Conservation (phyloP, 2,113 vertebrate species). For the Geococcyx californianus region DNA sequence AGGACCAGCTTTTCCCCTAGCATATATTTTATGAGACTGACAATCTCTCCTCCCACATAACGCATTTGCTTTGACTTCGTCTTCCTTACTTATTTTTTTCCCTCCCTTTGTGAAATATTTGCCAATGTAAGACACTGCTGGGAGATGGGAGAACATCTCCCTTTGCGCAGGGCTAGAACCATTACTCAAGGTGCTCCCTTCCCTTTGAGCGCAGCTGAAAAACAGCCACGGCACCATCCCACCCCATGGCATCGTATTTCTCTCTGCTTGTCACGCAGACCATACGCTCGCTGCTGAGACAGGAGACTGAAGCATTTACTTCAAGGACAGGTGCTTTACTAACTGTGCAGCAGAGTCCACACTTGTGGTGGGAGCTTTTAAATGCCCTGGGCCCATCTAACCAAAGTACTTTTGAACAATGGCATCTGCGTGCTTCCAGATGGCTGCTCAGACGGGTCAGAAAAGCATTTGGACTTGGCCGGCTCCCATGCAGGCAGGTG, state of each 20-base stretch:
- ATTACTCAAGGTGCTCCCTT: neutral
- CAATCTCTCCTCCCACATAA: neutral
- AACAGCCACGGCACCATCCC: neutral
- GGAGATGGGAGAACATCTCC: neutral
- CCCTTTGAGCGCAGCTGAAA: neutral
- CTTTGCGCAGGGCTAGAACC: neutral
- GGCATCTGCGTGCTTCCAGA: slow-evolving; percentile 18
- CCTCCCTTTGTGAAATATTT: neutral
- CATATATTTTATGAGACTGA: neutral
- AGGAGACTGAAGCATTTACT: neutral
- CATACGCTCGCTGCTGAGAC: neutral
- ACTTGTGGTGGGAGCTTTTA: neutral
- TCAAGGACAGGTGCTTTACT: slow-evolving; percentile 23
- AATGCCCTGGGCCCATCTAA: neutral
- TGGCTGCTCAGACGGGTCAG: slow-evolving; percentile 14
- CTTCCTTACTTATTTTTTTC: neutral
- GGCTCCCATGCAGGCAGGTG: neutral
- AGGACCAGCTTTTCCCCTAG: neutral
- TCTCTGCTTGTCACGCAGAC: neutral
- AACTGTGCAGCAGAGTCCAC: neutral
- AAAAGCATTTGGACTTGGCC: neutral
- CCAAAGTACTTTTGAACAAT: neutral
- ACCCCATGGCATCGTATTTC: neutral
- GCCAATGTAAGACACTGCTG: neutral
- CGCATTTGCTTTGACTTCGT: neutral